Percentiles rank a stretch among this genome's conserved stretches.
Conservation (phyloP, 2,888 invertebrate species). For the Metalampra italica region DNA sequence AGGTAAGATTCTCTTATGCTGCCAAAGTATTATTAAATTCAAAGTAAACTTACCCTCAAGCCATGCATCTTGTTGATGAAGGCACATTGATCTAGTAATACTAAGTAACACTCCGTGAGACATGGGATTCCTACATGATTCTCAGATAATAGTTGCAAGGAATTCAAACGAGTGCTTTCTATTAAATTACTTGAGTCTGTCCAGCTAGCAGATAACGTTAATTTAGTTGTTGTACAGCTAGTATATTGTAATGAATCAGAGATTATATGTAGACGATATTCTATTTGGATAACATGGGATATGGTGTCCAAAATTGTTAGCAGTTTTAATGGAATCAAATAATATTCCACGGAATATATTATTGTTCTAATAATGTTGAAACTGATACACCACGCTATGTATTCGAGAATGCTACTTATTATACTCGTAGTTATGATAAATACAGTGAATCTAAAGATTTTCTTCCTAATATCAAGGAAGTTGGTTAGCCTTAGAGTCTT, state of each 20-base stretch:
- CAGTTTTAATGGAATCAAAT: background rate
- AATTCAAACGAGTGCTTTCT: no score
- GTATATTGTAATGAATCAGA: no score
- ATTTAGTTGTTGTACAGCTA: no score
- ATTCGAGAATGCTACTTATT: background rate
- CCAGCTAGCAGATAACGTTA: no score
- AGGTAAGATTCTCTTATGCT: no score
- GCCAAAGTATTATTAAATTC: no score
- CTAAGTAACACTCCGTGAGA: background rate
- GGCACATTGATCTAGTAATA: background rate
- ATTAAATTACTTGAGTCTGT: no score
- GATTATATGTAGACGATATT: background rate
- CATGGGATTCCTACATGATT: background rate
- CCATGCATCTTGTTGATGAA: background rate
- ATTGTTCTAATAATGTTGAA: background rate
- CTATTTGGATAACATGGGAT: background rate
- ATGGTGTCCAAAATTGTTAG: background rate
- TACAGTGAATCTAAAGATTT: slow-evolving; percentile 3
- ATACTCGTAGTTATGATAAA: background rate
- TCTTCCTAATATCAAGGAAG: slow-evolving; percentile 17
- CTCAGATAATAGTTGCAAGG: background rate
- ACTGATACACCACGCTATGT: background rate
- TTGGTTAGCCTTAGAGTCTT: slow-evolving; percentile 16
- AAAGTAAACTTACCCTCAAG: background rate
- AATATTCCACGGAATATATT: background rate